Base-by-base conservation (phyloP, 2,888 invertebrate genomes). In the Melanostoma mellinum region DNA sequence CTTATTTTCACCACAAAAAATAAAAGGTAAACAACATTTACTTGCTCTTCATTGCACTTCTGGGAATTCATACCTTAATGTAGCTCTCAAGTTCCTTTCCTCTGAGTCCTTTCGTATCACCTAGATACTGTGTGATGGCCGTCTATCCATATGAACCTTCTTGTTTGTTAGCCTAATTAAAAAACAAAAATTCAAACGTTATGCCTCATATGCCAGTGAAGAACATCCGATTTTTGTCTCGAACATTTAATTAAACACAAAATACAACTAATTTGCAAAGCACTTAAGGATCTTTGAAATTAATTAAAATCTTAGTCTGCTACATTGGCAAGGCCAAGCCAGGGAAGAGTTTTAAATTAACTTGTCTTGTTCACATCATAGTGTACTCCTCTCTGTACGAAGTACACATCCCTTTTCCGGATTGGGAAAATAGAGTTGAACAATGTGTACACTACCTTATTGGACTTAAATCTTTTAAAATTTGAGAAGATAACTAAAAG, bases 361-460 rank as follows among this genome's bases (percentile, higher is more conserved):
- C 46, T 61, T 61, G 46, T 61, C 63, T 61, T 35, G 35, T 38
- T 30, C 5, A 6, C 36, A n/a, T 63, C 38, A 20, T 20, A 20
- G 20, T 20, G 20, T 20, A 50, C 38, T 40, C 63, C n/a, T 48
- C 3, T 46, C 5, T 44, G 5, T 61, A 48, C 3, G n/a, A 32
- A 40, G 32, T 20, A 20, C 20, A 20, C 48, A 36, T 63, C 32
- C 0, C 38, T 48, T 40, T 48, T 63, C 38, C 38, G 32, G 38
- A 32, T 63, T 63, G 50, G 50, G 38, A 38, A 63, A 63, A 50
- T 63, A 38, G 50, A 63, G 50, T 50, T 63, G 63, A 63, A 63
- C 63, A 63, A 63, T 63, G 46, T 50, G 63, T 63, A 33, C 58
- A 60, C 36, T 63, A 33, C n/a, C 4, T 36, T 36, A 53, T 20